These are phyloP conservation scores for Stenotaenia linearis DNA, from an alignment of 2,888 invertebrate species.

Conservation along the genomic window DNA sequence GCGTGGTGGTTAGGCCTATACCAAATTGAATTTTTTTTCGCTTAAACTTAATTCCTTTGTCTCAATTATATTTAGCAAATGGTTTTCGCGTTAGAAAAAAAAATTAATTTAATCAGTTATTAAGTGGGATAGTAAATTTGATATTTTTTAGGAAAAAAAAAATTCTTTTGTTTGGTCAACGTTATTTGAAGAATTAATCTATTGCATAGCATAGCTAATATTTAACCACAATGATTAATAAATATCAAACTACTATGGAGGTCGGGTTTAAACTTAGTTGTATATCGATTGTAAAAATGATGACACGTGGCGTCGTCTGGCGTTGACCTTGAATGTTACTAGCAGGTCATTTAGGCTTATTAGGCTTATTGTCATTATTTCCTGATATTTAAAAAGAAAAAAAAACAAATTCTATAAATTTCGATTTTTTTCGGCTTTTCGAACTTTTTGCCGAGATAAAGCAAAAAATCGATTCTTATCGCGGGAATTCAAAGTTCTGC, in stretches of 20 bases:
- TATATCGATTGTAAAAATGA: not conserved
- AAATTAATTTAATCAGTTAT: too few relatives aligned
- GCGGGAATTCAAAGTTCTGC: too few relatives aligned
- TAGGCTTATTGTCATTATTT: not conserved
- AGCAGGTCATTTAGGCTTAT: not conserved
- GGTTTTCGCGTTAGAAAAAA: too few relatives aligned
- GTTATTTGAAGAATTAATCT: not conserved
- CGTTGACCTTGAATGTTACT: not conserved
- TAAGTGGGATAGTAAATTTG: too few relatives aligned
- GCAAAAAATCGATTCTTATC: too few relatives aligned
- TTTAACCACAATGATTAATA: not conserved
- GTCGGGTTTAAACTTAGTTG: conserved; percentile 2
- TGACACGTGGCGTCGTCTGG: not conserved
- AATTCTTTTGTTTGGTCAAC: not conserved
- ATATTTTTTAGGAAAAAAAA: not conserved
- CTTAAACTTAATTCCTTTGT: not conserved
- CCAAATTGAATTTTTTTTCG: not conserved
- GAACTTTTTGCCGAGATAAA: too few relatives aligned
- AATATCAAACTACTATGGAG: not conserved
- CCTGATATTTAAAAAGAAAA: not conserved
- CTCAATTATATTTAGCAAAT: too few relatives aligned
- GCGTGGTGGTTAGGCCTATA: not conserved
- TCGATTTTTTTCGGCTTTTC: too few relatives aligned
- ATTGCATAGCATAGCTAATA: not conserved
- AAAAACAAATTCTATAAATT: too few relatives aligned